A percentile compares a stretch with the other conserved stretches of the same genome.
phyloP scores from a whole-genome alignment of 2,113 vertebrate genomes.

The Piprites chloris region DNA sequence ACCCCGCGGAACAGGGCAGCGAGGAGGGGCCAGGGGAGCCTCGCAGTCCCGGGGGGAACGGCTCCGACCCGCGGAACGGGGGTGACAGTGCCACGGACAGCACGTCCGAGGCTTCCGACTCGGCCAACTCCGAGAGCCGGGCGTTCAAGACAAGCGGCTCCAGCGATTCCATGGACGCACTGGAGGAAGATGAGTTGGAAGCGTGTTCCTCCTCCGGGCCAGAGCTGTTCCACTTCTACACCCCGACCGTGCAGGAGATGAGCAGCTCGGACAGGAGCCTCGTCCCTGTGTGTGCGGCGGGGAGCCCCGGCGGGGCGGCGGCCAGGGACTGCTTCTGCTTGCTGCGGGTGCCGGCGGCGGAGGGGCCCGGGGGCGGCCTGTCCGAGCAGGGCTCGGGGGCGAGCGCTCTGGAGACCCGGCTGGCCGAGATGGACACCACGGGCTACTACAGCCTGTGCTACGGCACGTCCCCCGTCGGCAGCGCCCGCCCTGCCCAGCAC shows the following conservation, averaged over 20 bases:
- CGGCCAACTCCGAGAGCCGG: conserved; percentile 79
- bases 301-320: conserved; percentile 40
- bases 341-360: conserved; percentile 72
- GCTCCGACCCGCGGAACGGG: not conserved
- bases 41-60: conserved; percentile 3
- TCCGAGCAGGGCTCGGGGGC: conserved; percentile 51
- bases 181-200: conserved; percentile 86
- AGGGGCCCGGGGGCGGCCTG: not conserved
- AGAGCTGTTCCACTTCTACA: conserved; percentile 68
- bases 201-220: conserved; percentile 76
- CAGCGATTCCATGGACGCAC: conserved; percentile 86
- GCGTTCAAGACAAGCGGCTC: conserved; percentile 87
- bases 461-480: conserved; percentile 74
- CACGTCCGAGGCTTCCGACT: conserved; percentile 82
- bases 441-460: conserved; percentile 84
- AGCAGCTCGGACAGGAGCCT: not conserved
- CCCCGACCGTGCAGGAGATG: conserved; percentile 69
- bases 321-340: conserved; percentile 74
- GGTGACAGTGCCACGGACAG: conserved; percentile 63
- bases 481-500: not conserved
- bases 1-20: conserved; percentile 33
- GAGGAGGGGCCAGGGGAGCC: conserved; percentile 59
- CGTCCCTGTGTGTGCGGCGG: not conserved
- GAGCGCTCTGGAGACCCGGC: conserved; percentile 58
- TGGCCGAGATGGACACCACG: conserved; percentile 71